Conservation (phyloP, 2,888 invertebrate species). For the Hesperia comma region DNA sequence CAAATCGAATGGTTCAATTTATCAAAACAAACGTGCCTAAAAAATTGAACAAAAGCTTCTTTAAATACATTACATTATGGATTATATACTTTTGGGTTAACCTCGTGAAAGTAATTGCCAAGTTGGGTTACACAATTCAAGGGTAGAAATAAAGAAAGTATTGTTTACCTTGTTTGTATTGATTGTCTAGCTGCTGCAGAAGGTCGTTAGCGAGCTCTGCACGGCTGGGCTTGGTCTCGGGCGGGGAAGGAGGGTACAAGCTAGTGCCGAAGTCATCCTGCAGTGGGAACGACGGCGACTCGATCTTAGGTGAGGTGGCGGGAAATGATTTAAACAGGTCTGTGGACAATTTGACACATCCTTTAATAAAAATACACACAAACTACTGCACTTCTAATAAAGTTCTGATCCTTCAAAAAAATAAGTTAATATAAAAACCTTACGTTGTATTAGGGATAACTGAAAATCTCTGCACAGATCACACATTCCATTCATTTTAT, state of each 20-base stretch:
- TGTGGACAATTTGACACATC: conserved; percentile 41
- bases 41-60: too few relatives aligned
- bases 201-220: conserved; percentile 86
- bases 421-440: conserved; percentile 47
- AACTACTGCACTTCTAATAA: too few relatives aligned
- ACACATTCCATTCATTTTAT: conserved; percentile 75
- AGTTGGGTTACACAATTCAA: not conserved
- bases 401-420: too few relatives aligned
- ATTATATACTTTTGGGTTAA: too few relatives aligned
- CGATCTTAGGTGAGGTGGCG: conserved; percentile 69
- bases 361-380: too few relatives aligned
- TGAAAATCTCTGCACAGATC: conserved; percentile 78
- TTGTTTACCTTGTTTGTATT: conserved; percentile 86
- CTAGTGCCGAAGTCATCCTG: conserved; percentile 63
- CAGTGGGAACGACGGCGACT: conserved; percentile 55
- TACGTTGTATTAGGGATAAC: conserved; percentile 73
- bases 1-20: too few relatives aligned
- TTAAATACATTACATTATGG: too few relatives aligned
- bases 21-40: too few relatives aligned
- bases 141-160: not conserved
- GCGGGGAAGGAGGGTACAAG: conserved; percentile 74
- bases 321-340: conserved; percentile 76
- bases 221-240: conserved; percentile 71
- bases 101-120: not conserved
- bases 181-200: conserved; percentile 87